phyloP scores from a whole-genome alignment of 1,140 invertebrate species.

The Anadara kagoshimensis region DNA sequence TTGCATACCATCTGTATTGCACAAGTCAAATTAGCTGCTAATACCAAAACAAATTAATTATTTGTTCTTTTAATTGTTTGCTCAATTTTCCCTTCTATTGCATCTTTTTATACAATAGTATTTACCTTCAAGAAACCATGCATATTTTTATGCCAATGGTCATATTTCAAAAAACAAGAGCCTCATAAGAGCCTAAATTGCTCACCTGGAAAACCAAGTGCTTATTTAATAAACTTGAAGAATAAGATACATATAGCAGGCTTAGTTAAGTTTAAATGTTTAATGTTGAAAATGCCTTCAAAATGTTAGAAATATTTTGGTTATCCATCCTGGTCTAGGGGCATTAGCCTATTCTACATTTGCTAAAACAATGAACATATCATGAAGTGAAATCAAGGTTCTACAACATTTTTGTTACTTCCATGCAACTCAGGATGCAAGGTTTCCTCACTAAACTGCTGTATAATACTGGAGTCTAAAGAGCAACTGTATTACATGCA shows the following conservation, averaged over 20 bases:
- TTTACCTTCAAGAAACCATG: constrained; percentile 4
- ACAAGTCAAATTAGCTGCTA: background rate
- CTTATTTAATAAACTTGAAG: background rate
- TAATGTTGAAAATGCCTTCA: background rate
- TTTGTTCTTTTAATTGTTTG: background rate
- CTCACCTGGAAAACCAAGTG: background rate
- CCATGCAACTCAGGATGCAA: background rate
- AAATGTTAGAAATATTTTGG: background rate
- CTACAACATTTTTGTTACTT: background rate
- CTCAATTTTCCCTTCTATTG: background rate
- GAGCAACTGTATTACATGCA: too few relatives aligned
- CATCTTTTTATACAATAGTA: background rate
- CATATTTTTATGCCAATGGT: constrained; percentile 2
- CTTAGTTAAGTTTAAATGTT: background rate
- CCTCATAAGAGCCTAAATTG: background rate
- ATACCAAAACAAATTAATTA: background rate
- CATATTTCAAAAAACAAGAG: constrained; percentile 1
- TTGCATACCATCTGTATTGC: constrained; percentile 1
- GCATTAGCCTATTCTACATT: background rate
- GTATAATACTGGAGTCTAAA: too few relatives aligned
- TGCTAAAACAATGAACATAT: background rate
- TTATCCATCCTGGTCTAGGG: background rate
- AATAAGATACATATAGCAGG: background rate
- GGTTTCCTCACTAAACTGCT: constrained; percentile 1
- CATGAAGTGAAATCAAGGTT: background rate